Base-by-base conservation (phyloP, 2,113 vertebrate species). In the Eptesicus fuscus region DNA sequence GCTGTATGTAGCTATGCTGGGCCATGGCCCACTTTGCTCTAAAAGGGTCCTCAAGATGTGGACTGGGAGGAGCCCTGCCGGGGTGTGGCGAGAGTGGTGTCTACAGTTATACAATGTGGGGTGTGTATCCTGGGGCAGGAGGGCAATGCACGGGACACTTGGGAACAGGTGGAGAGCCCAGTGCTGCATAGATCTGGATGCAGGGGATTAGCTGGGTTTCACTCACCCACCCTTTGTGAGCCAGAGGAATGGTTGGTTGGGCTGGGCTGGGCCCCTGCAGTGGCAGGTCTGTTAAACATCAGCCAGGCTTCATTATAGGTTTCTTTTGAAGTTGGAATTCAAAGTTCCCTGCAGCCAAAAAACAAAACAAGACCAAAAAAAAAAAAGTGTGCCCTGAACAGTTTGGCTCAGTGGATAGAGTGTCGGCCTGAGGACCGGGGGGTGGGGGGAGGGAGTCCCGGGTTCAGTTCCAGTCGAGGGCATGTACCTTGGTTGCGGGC, bases 281-380 rank as follows among this genome's bases (percentile, higher is more conserved):
- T 20, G 70, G 83, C 1, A 1, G 73, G 77, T 96, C 97, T 97
- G 95, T 30, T 94, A 59, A 95, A 73, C 77, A 93, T 95, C 93
- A 96, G 84, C 67, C 95, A 92, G 92, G 23, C 88, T 96, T 94
- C 95, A 90, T 96, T 95, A 71, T 40, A 95, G 47, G 47, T 90
- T 96, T 90, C 95, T 78, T 97, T 97, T 97, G 97, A 97, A 97
- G 96, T 94, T 70, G 89, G 77, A 51, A 96, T 88, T 97, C 91
- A 91, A 87, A 94, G 95, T 93, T 96, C 53, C 76, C 42, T 76
- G 73, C 59, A 92, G 97, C 96, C 88, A 96, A 83, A 83, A 67
- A 91, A 49, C 83, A 44, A 91, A 74, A 35, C 4, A 76, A 87
- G 40, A 67, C 49, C 32, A 12, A 63, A 28, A 49, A 49, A 49